A percentile compares a stretch with the other conserved stretches of the same genome.
Conservation (phyloP, 2,888 invertebrate genomes). For the Sinotaia quadrata region DNA sequence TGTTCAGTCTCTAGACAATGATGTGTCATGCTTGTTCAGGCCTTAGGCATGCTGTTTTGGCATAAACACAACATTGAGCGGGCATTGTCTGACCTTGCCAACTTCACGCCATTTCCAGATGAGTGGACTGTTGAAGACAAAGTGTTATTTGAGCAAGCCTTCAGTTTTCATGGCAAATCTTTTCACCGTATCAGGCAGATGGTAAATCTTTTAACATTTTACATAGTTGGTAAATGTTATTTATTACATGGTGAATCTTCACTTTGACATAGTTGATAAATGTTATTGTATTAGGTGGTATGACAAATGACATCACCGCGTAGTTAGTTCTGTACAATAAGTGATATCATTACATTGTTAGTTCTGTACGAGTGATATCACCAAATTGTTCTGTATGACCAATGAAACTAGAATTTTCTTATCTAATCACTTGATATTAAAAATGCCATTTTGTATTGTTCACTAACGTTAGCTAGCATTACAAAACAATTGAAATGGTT, state of each 20-base stretch:
- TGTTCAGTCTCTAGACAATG: too few species aligned
- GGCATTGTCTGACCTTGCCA: constrained; percentile 92
- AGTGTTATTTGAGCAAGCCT: constrained; percentile 97
- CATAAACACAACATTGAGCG: constrained; percentile 95
- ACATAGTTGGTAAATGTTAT: not conserved
- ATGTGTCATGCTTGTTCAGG: too few species aligned
- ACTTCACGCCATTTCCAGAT: constrained; percentile 97
- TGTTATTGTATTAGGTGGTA: not conserved
- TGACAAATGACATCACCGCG: not conserved
- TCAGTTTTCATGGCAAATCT: constrained; percentile 97
- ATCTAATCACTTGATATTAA: too few species aligned
- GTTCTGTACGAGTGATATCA: too few species aligned
- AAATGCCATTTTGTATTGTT: too few species aligned
- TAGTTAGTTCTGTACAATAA: too few species aligned
- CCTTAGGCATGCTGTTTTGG: constrained; percentile 97
- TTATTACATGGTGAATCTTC: not conserved
- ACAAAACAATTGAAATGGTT: too few species aligned
- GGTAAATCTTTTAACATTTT: too few species aligned
- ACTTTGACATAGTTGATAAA: not conserved
- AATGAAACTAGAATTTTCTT: too few species aligned
- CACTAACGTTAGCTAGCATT: too few species aligned
- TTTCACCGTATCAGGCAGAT: constrained; percentile 97
- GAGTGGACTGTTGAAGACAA: constrained; percentile 99
- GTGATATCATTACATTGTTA: too few species aligned
- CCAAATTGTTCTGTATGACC: too few species aligned